Evolutionary conservation across 2,113 vertebrate species (phyloP).

Genomic region (Daubentonia madagascariensis): DNA sequence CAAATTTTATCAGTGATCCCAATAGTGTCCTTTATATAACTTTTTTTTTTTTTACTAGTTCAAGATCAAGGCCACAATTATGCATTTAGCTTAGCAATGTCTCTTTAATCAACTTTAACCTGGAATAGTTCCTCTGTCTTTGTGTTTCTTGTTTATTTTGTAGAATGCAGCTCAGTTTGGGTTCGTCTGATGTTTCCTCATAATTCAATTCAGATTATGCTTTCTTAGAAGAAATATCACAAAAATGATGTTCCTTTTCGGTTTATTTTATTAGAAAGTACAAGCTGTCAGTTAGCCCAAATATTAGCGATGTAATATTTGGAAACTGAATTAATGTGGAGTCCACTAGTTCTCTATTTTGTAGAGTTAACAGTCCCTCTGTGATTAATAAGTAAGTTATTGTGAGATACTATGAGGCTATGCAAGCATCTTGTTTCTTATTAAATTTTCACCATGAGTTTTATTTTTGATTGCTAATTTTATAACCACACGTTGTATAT

Average conservation of each 20-base stretch:
- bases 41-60: neutral
- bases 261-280: neutral
- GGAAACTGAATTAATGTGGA: neutral
- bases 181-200: neutral
- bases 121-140: neutral
- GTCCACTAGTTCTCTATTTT: neutral
- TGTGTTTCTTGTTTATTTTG: neutral
- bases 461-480: neutral
- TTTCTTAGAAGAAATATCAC: neutral
- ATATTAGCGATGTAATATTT: neutral
- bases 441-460: neutral
- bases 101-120: neutral
- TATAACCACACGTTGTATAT: neutral
- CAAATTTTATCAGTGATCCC: neutral
- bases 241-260: neutral
- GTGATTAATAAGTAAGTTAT: neutral
- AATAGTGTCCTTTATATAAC: neutral
- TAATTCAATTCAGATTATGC: neutral
- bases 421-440: neutral
- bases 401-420: neutral
- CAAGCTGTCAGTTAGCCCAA: neutral
- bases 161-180: neutral
- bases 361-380: neutral
- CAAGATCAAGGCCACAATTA: neutral
- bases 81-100: neutral